Evolutionary conservation across 2,113 vertebrate species (phyloP).

Genomic region (Scomber colias): DNA sequence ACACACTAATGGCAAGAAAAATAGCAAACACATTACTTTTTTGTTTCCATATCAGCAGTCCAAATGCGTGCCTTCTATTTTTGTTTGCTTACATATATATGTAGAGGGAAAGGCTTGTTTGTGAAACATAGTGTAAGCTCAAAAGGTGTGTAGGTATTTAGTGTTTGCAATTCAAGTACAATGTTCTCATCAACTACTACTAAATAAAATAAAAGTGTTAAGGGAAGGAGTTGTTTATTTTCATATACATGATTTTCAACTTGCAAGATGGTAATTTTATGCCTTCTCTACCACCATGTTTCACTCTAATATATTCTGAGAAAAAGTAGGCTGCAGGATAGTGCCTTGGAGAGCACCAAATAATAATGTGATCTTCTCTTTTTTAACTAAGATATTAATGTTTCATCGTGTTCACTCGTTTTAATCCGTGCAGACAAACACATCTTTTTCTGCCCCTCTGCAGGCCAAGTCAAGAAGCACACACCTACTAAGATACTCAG

Average conservation of each 20-base stretch:
- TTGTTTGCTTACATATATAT: conserved; percentile 68
- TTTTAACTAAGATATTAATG: conserved; percentile 21
- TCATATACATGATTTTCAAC: conserved; percentile 59
- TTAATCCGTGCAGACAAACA: conserved; percentile 8
- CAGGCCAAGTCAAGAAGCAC: neutral
- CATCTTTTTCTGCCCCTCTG: neutral
- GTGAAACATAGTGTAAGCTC: conserved; percentile 67
- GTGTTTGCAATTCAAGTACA: conserved; percentile 81
- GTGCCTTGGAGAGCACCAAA: conserved; percentile 7
- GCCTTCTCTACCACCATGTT: conserved; percentile 29
- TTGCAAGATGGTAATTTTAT: conserved; percentile 46
- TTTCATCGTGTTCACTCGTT: conserved; percentile 16
- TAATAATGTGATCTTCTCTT: conserved; percentile 8
- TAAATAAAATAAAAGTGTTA: conserved; percentile 80
- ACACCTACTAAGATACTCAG: conserved; percentile 4
- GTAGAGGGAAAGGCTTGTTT: conserved; percentile 67
- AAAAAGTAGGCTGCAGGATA: conserved; percentile 31
- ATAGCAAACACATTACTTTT: conserved; percentile 74
- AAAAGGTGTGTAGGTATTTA: conserved; percentile 79
- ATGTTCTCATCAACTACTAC: conserved; percentile 80
- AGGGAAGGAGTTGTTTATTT: conserved; percentile 75
- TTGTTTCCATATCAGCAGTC: conserved; percentile 72
- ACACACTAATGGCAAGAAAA: conserved; percentile 75
- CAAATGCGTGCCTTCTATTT: conserved; percentile 73
- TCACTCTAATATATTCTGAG: conserved; percentile 31